Evolutionary conservation across 2,888 invertebrate genomes (phyloP).

Genomic region (Drosophila nr. perissopoda): DNA sequence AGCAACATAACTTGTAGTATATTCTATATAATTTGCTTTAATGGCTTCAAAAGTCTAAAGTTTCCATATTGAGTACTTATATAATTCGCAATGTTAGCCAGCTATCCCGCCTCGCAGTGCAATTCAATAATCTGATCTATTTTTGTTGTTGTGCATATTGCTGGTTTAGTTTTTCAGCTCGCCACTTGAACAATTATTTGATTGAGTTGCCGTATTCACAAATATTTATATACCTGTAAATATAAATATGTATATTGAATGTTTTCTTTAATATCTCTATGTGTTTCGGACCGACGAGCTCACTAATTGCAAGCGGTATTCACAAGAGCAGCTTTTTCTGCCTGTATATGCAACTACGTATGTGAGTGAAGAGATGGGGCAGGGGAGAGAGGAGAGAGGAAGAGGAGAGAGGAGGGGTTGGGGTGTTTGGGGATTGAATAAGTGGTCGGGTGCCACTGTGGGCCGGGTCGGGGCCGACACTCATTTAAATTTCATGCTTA

Average conservation of each 20-base stretch:
- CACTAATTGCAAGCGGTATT: slow-evolving; percentile 72
- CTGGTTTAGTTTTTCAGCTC: slow-evolving; percentile 33
- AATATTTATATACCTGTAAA: background rate
- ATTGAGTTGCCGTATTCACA: slow-evolving; percentile 45
- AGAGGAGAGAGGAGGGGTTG: background rate
- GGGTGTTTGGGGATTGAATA: slow-evolving; percentile 6
- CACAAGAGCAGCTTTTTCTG: slow-evolving; percentile 42
- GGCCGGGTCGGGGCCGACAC: slow-evolving; percentile 40
- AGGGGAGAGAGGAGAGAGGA: background rate
- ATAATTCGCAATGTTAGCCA: slow-evolving; percentile 1
- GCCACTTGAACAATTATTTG: slow-evolving; percentile 57
- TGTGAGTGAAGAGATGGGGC: slow-evolving; percentile 13
- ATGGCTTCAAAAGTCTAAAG: background rate
- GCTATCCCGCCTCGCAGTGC: background rate
- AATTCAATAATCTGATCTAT: slow-evolving; percentile 13
- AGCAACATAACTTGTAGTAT: background rate
- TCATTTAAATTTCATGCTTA: slow-evolving; percentile 80
- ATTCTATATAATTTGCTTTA: background rate
- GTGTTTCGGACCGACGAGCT: slow-evolving; percentile 35
- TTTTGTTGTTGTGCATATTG: slow-evolving; percentile 17
- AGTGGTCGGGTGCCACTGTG: slow-evolving; percentile 25
- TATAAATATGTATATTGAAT: slow-evolving; percentile 33
- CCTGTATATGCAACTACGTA: slow-evolving; percentile 22
- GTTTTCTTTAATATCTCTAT: slow-evolving; percentile 14
- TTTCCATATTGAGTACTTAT: background rate